Evolutionary conservation across 2,113 vertebrate genomes (phyloP), one percentile per base, ranked within the genome.

Genomic region (Prietella phreatophila): DNA sequence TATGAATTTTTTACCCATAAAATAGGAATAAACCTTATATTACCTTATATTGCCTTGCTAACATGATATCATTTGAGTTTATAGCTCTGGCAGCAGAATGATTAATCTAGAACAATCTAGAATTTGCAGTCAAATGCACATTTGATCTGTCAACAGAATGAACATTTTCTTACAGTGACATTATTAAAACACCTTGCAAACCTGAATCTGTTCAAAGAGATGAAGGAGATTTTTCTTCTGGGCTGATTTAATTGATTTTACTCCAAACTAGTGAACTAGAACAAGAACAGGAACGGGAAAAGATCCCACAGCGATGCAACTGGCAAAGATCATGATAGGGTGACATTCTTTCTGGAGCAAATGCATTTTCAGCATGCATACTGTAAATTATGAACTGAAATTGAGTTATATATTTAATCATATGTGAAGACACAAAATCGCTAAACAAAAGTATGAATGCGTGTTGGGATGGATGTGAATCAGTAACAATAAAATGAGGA

Each of bases 181-280:
- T 30, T 33, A 15, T 67, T 67, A 67, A 67, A 15, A 67, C 14
- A 71, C 69, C 33, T 71, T 13, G 3, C 39, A 39, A 39, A 73
- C 39, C 22, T 20, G 5, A 76, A 13, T 11, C 27, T 30, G 76
- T 79, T 30, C n/a, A 79, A 27, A 79, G 50, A 10, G 13, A 27
- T 42, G 73, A 75, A 42, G 15, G 20, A 25, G 36, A 42, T 36
- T 71, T 36, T 75, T 50, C 13, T 78, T 78, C 13, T 50, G 75
- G 75, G 22, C 20, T 5, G 22, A 27, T 27, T 50, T 50, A n/a
- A 42, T 78, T 53, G 75, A 78, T 5, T 78, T 78, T n/a, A 53
- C 75, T 78, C 42, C 75, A 78, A 50, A 50, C 42, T n/a, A 15
- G 25, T 50, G 42, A 78, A 78, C 73, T 47, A 76, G 73, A 76